These are phyloP conservation scores for Caiman crocodilus DNA, from an alignment of 2,797 vertebrate genomes.

Conservation along the genomic window DNA sequence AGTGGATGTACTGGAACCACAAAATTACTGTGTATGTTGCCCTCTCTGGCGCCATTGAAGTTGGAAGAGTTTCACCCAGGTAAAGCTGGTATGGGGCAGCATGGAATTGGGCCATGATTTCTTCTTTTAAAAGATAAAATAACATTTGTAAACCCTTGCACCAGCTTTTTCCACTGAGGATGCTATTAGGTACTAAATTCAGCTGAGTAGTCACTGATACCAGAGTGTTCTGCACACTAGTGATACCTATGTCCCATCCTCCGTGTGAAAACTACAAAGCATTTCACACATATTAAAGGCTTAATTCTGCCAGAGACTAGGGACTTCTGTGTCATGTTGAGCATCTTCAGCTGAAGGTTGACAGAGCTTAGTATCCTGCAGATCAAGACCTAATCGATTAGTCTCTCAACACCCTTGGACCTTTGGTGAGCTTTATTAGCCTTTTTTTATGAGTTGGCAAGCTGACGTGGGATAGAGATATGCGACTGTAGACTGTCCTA, in stretches of 20 bases:
- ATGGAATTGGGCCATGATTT: background rate
- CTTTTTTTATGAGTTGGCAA: background rate
- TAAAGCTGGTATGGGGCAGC: background rate
- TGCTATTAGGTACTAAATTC: background rate
- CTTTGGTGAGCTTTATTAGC: background rate
- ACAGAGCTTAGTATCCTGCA: background rate
- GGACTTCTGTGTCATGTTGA: background rate
- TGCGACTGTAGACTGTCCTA: background rate
- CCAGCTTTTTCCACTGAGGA: background rate
- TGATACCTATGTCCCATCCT: background rate
- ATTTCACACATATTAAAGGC: background rate
- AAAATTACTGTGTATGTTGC: background rate
- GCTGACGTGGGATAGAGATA: background rate
- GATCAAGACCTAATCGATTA: background rate
- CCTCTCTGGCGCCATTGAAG: background rate
- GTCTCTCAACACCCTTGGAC: background rate
- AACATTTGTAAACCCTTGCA: background rate
- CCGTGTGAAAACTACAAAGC: background rate
- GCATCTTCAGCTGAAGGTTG: background rate
- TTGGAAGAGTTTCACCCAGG: background rate
- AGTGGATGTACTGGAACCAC: no score
- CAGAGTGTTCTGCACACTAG: background rate
- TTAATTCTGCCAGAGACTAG: slow-evolving; percentile 10
- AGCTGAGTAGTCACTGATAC: background rate
- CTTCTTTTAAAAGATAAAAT: background rate